These are phyloP conservation scores for Nestor notabilis DNA, from an alignment of 2,113 vertebrate species.

Conservation along the genomic window DNA sequence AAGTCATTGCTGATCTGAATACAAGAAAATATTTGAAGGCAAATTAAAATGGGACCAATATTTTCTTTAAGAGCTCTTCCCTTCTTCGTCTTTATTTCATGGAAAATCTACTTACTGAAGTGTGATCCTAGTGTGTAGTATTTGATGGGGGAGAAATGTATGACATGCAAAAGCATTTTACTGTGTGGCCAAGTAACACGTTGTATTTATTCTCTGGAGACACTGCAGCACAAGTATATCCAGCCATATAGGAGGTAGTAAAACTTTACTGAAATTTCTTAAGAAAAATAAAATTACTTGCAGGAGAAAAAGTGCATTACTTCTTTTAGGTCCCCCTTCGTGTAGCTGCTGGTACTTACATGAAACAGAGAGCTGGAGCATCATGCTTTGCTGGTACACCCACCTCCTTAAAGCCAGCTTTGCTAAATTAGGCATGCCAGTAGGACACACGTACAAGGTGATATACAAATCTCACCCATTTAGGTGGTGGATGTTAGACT, in stretches of 20 bases:
- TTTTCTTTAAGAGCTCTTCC: background rate
- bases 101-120: background rate
- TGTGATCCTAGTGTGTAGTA: background rate
- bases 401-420: background rate
- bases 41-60: background rate
- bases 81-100: background rate
- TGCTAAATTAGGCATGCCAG: background rate
- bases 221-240: background rate
- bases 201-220: background rate
- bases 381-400: background rate
- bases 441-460: accelerated
- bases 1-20: background rate
- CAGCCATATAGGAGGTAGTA: background rate
- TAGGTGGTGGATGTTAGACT: background rate
- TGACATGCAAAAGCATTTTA: background rate
- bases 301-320: background rate
- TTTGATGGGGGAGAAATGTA: background rate
- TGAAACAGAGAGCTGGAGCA: background rate
- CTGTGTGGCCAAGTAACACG: accelerated
- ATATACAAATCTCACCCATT: background rate
- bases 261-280: background rate
- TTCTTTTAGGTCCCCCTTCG: background rate
- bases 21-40: background rate
- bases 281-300: background rate
- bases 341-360: background rate